Conservation (phyloP, 2,888 invertebrate genomes). For the Caenorhabditis afra region DNA sequence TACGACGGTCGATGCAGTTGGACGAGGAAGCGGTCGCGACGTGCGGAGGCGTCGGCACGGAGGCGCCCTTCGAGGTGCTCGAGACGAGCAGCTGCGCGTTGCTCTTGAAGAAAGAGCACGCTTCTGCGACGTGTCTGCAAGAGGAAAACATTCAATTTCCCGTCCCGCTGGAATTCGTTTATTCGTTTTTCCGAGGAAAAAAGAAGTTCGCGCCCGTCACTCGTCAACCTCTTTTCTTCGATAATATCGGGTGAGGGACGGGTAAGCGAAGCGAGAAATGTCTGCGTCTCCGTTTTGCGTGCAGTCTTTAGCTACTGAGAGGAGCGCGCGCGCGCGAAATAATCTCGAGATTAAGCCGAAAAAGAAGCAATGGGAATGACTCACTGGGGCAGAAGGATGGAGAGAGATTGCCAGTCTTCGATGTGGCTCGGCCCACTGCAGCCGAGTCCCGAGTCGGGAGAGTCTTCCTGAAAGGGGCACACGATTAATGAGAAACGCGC, state of each 20-base stretch:
- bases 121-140: conserved; percentile 82
- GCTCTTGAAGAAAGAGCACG: conserved; percentile 80
- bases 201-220: conserved; percentile 10
- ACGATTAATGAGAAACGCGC: not conserved
- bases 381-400: conserved; percentile 88
- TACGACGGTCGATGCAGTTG: conserved; percentile 69
- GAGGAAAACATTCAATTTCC: not conserved
- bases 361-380: conserved; percentile 34
- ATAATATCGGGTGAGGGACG: conserved; percentile 14
- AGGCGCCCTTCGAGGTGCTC: conserved; percentile 22
- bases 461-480: conserved; percentile 42
- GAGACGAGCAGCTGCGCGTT: conserved; percentile 76
- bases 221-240: conserved; percentile 13
- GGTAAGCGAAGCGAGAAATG: conserved; percentile 12
- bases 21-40: conserved; percentile 5
- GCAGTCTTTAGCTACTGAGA: not conserved
- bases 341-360: conserved; percentile 28
- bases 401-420: conserved; percentile 93
- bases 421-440: conserved; percentile 84
- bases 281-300: conserved; percentile 19
- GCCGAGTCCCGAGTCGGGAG: conserved; percentile 79
- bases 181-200: conserved; percentile 19
- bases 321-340: conserved; percentile 21
- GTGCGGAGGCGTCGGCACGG: conserved; percentile 10
- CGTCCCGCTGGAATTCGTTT: not conserved